Evolutionary conservation across 2,888 invertebrate species (phyloP).

Genomic region (Cephus nigrinus): DNA sequence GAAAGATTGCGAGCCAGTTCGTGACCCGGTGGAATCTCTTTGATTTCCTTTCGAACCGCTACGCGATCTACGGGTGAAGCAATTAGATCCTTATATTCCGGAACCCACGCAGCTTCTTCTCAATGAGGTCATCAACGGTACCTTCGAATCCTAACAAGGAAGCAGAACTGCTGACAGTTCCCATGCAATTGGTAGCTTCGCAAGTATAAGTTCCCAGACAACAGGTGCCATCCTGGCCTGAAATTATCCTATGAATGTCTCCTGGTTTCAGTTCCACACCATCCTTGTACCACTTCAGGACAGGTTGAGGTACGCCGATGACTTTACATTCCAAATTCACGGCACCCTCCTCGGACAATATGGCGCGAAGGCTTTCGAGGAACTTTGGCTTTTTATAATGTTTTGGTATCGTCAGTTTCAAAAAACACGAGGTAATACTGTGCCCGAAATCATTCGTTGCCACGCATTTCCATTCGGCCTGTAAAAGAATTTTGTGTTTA

Average conservation of each 20-base stretch:
- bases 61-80: constrained; percentile 65
- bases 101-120: neutral
- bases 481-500: constrained; percentile 18
- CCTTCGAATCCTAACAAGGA: constrained; percentile 90
- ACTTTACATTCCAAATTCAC: constrained; percentile 94
- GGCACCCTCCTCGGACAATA: constrained; percentile 88
- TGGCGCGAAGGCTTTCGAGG: constrained; percentile 85
- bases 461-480: constrained; percentile 92
- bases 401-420: constrained; percentile 85
- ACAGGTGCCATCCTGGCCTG: constrained; percentile 90
- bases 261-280: constrained; percentile 90
- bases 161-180: constrained; percentile 87
- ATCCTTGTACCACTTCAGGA: constrained; percentile 94
- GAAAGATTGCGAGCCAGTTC: constrained; percentile 82
- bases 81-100: neutral
- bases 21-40: constrained; percentile 64
- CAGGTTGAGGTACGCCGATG: constrained; percentile 89
- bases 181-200: constrained; percentile 92
- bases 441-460: constrained; percentile 91
- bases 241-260: constrained; percentile 90
- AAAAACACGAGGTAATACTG: constrained; percentile 87
- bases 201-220: constrained; percentile 92
- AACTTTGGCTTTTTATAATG: constrained; percentile 91
- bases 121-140: constrained; percentile 50
- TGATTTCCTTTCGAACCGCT: constrained; percentile 68